Conservation (phyloP, 2,113 vertebrate species). For the Macaca fascicularis region T2T-MFA8v1.1 NC_088381.1:20394501-20395000, state of each 20-base stretch:
- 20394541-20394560: not conserved
- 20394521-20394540: not conserved
- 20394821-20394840: not conserved
- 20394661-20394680: slow-evolving; percentile 18
- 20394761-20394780: not conserved
- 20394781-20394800: not conserved
- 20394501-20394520: not conserved
- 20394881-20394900: not conserved
- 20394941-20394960: not conserved
- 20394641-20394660: not conserved
- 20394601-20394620: not conserved
- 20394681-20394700: slow-evolving; percentile 10
- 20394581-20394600: not conserved
- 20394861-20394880: not conserved
- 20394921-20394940: slow-evolving; percentile 7
- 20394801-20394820: slow-evolving; percentile 6
- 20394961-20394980: too few relatives aligned
- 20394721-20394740: slow-evolving; percentile 14
- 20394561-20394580: not conserved
- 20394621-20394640: slow-evolving; percentile 12
- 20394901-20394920: not conserved
- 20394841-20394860: not conserved
- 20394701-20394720: not conserved
- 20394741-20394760: not conserved
- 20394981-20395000: too few relatives aligned